phyloP scores from a whole-genome alignment of 2,797 vertebrate genomes.

The Halcyon badia region DNA sequence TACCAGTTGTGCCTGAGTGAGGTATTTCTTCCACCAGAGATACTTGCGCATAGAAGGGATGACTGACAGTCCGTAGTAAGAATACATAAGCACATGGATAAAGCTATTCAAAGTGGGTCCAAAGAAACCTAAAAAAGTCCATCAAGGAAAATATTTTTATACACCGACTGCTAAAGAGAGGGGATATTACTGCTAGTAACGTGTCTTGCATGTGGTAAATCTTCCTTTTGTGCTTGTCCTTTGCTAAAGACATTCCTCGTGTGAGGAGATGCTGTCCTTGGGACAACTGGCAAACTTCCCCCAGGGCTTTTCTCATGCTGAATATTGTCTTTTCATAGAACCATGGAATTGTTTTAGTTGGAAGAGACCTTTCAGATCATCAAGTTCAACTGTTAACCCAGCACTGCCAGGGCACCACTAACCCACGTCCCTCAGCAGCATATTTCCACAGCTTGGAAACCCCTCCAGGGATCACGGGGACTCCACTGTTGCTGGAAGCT shows the following conservation, averaged over 20 bases:
- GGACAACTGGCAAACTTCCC: neutral
- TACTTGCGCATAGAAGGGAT: constrained; percentile 89
- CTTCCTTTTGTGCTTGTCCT: neutral
- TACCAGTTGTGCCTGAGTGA: constrained; percentile 90
- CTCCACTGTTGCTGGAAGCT: too few species aligned
- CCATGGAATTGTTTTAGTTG: too few species aligned
- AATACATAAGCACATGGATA: constrained; percentile 91
- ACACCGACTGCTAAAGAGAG: neutral
- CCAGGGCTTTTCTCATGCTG: neutral
- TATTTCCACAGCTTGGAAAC: too few species aligned
- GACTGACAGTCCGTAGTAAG: constrained; percentile 88
- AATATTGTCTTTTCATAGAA: neutral
- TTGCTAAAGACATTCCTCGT: neutral
- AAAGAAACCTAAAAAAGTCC: constrained; percentile 85
- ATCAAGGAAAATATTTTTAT: neutral
- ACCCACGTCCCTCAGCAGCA: too few species aligned
- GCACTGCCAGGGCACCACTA: too few species aligned
- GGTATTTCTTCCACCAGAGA: constrained; percentile 92
- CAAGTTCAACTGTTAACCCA: too few species aligned
- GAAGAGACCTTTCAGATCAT: too few species aligned
- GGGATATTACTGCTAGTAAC: neutral
- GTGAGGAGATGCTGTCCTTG: neutral
- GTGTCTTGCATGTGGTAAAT: accelerated
- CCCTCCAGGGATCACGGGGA: too few species aligned
- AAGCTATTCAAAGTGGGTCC: constrained; percentile 90